These are phyloP conservation scores for Macropis europaea DNA, from an alignment of 2,888 invertebrate genomes.

Conservation along the genomic window DNA sequence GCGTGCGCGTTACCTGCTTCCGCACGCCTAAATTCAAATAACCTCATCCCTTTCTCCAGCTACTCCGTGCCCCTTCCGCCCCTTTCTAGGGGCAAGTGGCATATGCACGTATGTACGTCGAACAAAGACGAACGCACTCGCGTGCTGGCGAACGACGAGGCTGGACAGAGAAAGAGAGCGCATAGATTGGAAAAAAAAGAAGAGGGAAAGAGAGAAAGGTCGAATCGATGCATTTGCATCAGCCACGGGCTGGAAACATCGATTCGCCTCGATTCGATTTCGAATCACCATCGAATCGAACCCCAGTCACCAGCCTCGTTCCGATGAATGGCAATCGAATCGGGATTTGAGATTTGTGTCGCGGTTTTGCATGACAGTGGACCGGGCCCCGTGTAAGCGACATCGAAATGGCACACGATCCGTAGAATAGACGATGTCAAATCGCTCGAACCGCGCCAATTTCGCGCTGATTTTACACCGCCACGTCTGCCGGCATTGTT, in stretches of 20 bases:
- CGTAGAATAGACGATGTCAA: conserved; percentile 62
- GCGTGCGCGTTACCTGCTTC: conserved; percentile 55
- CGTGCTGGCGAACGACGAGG: too few relatives aligned
- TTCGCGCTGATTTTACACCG: conserved; percentile 53
- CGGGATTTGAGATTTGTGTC: conserved; percentile 66
- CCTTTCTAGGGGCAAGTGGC: conserved; percentile 23
- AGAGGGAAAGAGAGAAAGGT: neutral
- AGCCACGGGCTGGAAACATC: conserved; percentile 51
- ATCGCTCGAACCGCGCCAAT: conserved; percentile 59
- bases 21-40: conserved; percentile 21
- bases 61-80: conserved; percentile 10
- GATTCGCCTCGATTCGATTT: conserved; percentile 61
- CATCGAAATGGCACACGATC: conserved; percentile 66
- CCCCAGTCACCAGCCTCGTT: conserved; percentile 24
- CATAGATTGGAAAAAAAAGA: neutral
- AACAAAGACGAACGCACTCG: too few relatives aligned
- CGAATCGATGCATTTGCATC: conserved; percentile 40
- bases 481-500: neutral
- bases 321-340: conserved; percentile 63
- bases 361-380: conserved; percentile 69
- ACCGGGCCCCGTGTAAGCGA: conserved; percentile 48
- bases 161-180: neutral
- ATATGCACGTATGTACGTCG: neutral
- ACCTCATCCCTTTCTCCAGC: neutral
- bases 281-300: conserved; percentile 31